Evolutionary conservation across 2,888 invertebrate species (phyloP), one percentile per base, ranked within the genome.

Genomic region (Corbicula japonica): DNA sequence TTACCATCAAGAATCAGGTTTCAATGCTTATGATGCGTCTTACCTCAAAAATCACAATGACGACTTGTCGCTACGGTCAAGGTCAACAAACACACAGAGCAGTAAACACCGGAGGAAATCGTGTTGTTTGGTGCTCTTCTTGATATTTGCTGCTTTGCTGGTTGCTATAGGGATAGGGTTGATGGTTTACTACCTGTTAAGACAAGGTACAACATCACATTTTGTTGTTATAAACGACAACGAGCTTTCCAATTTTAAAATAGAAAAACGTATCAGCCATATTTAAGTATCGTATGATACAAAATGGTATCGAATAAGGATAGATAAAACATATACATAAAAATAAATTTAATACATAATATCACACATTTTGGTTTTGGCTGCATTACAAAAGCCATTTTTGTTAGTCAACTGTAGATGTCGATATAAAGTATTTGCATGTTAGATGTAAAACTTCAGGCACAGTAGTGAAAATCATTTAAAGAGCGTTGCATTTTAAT

Each of bases 91-190:
- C 26, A 58, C 56, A 5, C 26, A 26, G 23, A 61, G 44, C 28
- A 61, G 46, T 28, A 12, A 35, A 21, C 34, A 62, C n/a, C 21
- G 71, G n/a, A 34, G 74, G 38, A 54, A 70, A n/a, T 56, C 76
- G 21, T 77, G 84, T 48, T 85, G 86, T 66, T 65, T 86, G 2
- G 41, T 82, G 32, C 23, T 75, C 6, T 48, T 84, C 30, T 62
- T 86, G 26, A 50, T 83, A n/a, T 50, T 86, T 1, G 86, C 83
- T 30, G 86, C 86, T n/a, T 72, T 86, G 32, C 71, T 86, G 30
- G 72, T 86, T n/a, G 85, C 86, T 44, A 75, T 86, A 48, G 86
- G 81, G 10, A 76, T 86, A 23, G 86, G 86, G 44, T 23, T 85
- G 10, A 79, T 86, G 80, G 80, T 83, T 21, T 86, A 86, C 62